Conservation (phyloP, 2,888 invertebrate genomes). For the Agrochola circellaris region DNA sequence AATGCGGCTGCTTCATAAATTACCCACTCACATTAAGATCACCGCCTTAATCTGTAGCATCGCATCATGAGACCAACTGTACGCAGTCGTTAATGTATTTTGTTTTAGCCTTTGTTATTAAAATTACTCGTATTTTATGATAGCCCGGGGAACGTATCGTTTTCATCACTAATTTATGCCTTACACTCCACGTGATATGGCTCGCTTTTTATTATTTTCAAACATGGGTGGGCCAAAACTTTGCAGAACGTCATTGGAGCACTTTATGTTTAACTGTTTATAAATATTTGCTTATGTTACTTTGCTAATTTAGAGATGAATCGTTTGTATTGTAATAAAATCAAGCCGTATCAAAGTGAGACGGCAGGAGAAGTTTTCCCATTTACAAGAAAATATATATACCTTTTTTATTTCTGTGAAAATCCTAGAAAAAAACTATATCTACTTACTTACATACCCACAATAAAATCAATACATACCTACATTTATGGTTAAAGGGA, state of each 20-base stretch:
- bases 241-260: slow-evolving; percentile 52
- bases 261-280: slow-evolving; percentile 48
- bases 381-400: neutral
- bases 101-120: slow-evolving; percentile 84
- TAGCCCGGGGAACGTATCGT: slow-evolving; percentile 78
- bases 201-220: slow-evolving; percentile 80
- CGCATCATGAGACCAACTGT: slow-evolving; percentile 60
- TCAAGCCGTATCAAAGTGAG: neutral
- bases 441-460: neutral
- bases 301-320: slow-evolving; percentile 19
- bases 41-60: slow-evolving; percentile 73
- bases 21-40: slow-evolving; percentile 79
- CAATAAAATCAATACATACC: neutral
- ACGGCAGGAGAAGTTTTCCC: neutral
- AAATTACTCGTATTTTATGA: slow-evolving; percentile 83
- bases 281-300: slow-evolving; percentile 41
- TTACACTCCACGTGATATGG: slow-evolving; percentile 74
- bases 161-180: slow-evolving; percentile 85
- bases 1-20: slow-evolving; percentile 82
- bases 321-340: neutral
- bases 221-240: slow-evolving; percentile 82
- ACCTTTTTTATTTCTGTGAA: neutral
- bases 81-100: slow-evolving; percentile 77
- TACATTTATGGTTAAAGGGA: neutral
- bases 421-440: neutral